These are phyloP conservation scores for Stegastes partitus DNA, from an alignment of 2,113 vertebrate species.

Conservation along the genomic window DNA sequence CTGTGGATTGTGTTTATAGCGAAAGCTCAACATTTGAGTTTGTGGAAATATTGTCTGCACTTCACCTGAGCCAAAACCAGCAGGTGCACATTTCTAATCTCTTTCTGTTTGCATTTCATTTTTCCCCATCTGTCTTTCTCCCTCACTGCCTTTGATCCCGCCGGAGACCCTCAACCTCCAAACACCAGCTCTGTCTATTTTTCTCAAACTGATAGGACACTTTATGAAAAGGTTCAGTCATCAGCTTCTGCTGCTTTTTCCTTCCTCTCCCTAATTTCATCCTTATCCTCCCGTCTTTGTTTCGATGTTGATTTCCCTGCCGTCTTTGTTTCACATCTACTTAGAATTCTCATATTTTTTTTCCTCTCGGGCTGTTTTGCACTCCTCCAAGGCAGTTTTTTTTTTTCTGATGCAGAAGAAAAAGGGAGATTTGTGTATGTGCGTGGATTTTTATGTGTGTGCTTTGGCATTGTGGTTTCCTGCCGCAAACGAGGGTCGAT, in stretches of 20 bases:
- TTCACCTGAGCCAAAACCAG: conserved; percentile 32
- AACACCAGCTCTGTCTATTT: background rate
- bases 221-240: conserved; percentile 2
- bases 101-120: conserved; percentile 37
- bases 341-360: background rate
- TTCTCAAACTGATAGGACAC: background rate
- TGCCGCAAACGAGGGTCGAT: conserved; percentile 51
- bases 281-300: background rate
- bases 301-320: background rate
- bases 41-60: background rate
- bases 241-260: background rate
- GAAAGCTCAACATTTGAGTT: background rate
- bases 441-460: conserved; percentile 60
- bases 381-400: background rate
- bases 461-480: conserved; percentile 71
- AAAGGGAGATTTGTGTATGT: conserved; percentile 29
- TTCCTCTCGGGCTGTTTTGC: background rate
- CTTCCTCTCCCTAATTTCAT: background rate
- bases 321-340: background rate
- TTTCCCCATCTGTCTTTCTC: conserved; percentile 3
- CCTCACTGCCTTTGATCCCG: conserved; percentile 21
- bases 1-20: background rate
- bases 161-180: background rate
- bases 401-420: conserved; percentile 15
- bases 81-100: conserved; percentile 43